Percentiles rank a stretch among this genome's conserved stretches.
These are phyloP conservation scores for Parascotia fuliginaria DNA, from an alignment of 2,888 invertebrate genomes.

Conservation along the genomic window DNA sequence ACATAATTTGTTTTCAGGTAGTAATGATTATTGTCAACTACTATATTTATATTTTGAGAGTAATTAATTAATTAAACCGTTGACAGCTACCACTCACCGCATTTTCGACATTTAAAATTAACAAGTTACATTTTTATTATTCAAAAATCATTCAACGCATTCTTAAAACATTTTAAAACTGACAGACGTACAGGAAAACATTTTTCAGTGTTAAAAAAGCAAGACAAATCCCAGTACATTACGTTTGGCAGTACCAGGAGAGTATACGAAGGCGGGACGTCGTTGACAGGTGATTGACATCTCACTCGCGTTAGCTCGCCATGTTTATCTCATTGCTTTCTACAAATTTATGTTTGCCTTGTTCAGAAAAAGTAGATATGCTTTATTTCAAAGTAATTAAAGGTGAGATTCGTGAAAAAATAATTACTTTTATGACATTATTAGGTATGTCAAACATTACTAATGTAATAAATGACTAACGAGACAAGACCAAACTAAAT, in stretches of 20 bases:
- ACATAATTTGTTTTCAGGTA: too few relatives aligned
- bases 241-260: slow-evolving; percentile 73
- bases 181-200: slow-evolving; percentile 50
- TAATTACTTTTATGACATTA: slow-evolving; percentile 4
- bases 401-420: slow-evolving; percentile 34
- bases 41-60: neutral
- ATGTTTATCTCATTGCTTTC: slow-evolving; percentile 79
- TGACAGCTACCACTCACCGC: slow-evolving; percentile 35
- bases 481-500: slow-evolving; percentile 83
- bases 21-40: too few relatives aligned
- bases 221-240: slow-evolving; percentile 66
- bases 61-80: slow-evolving; percentile 18
- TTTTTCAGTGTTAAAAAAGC: slow-evolving; percentile 51
- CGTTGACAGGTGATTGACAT: slow-evolving; percentile 84
- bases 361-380: slow-evolving; percentile 13
- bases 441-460: slow-evolving; percentile 64
- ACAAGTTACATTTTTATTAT: slow-evolving; percentile 37
- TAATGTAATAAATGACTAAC: slow-evolving; percentile 85
- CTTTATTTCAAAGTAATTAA: slow-evolving; percentile 27
- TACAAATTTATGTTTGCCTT: slow-evolving; percentile 39
- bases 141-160: slow-evolving; percentile 47
- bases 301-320: slow-evolving; percentile 79
- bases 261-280: slow-evolving; percentile 74
- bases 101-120: slow-evolving; percentile 35
- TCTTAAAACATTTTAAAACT: slow-evolving; percentile 47